A percentile compares a stretch with the other conserved stretches of the same genome.
phyloP scores from a whole-genome alignment of 2,888 invertebrate species.

The Lapara coniferarum region DNA sequence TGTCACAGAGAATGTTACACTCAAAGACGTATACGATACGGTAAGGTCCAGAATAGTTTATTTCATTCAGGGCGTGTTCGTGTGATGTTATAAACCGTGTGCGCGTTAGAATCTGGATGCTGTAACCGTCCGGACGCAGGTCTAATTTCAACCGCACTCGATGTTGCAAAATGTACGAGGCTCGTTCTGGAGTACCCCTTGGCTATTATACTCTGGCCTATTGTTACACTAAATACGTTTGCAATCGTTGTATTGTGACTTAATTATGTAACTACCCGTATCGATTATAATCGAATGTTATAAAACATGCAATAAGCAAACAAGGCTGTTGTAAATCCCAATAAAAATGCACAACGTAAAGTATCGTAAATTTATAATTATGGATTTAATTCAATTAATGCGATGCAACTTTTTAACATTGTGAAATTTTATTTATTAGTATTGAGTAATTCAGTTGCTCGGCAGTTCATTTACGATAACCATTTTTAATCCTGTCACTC shows the following conservation, averaged over 20 bases:
- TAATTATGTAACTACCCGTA: slow-evolving; percentile 61
- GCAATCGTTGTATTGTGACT: slow-evolving; percentile 60
- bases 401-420: too few relatives aligned
- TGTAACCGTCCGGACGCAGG: slow-evolving; percentile 74
- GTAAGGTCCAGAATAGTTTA: slow-evolving; percentile 33
- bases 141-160: slow-evolving; percentile 79
- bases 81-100: slow-evolving; percentile 38
- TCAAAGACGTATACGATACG: slow-evolving; percentile 21
- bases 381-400: too few relatives aligned
- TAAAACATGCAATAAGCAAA: background rate
- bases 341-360: too few relatives aligned
- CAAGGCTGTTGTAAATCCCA: background rate
- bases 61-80: slow-evolving; percentile 33
- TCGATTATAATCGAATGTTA: slow-evolving; percentile 38
- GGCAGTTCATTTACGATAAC: too few relatives aligned
- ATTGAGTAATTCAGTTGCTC: too few relatives aligned
- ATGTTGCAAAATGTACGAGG: slow-evolving; percentile 77
- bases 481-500: too few relatives aligned
- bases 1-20: slow-evolving; percentile 38
- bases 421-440: too few relatives aligned
- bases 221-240: slow-evolving; percentile 73
- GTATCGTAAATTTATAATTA: too few relatives aligned
- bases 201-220: slow-evolving; percentile 66
- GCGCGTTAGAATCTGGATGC: slow-evolving; percentile 80
- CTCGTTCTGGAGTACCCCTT: slow-evolving; percentile 69